Evolutionary conservation across 2,888 invertebrate species (phyloP).

Genomic region (Pardosa pseudoannulata): DNA sequence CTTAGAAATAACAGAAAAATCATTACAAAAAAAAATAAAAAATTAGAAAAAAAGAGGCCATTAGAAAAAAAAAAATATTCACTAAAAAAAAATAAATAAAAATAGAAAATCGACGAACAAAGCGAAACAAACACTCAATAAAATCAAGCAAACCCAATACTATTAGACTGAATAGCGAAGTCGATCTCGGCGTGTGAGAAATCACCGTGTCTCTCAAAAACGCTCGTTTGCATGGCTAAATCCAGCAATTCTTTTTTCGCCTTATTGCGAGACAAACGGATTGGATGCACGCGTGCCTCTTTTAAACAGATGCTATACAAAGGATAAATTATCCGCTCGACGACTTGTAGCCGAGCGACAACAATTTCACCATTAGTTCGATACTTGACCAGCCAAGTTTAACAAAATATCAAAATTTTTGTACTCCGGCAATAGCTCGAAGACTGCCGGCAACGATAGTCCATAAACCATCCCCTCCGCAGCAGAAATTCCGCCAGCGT

Average conservation of each 20-base stretch:
- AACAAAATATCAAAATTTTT: conserved; percentile 47
- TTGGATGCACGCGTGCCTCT: not conserved
- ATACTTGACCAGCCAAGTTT: conserved; percentile 68
- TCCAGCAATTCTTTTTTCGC: not conserved
- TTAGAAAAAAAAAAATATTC: no score
- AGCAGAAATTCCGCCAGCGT: conserved; percentile 33
- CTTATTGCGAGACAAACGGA: not conserved
- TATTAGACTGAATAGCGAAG: no score
- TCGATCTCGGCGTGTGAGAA: no score
- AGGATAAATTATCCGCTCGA: conserved; percentile 29
- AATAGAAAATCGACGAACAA: no score
- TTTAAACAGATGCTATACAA: conserved; percentile 11
- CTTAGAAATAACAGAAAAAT: no score
- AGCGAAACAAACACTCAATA: no score
- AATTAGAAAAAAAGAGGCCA: no score
- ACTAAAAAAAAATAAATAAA: no score
- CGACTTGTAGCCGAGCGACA: not conserved
- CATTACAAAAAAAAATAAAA: no score
- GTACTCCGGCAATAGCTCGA: not conserved
- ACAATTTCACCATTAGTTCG: conserved; percentile 20
- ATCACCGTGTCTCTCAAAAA: no score
- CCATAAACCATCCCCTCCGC: conserved; percentile 4
- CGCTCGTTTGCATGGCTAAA: not conserved
- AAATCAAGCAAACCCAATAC: no score
- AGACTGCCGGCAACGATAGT: conserved; percentile 15